Evolutionary conservation across 2,113 vertebrate genomes (phyloP).

Genomic region (Scatophagus argus): DNA sequence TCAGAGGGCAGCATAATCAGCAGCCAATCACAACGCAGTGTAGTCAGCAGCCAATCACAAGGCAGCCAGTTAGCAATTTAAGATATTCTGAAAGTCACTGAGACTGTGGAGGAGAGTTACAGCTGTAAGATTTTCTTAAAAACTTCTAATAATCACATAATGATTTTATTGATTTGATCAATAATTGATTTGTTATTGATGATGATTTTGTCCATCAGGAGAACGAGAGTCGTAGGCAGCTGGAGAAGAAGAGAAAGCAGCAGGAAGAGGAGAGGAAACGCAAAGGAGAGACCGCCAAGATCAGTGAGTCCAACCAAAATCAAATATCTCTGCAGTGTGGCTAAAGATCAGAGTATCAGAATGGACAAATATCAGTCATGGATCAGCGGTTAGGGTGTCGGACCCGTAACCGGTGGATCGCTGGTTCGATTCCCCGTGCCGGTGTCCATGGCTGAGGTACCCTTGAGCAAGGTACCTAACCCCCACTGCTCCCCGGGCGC

Average conservation of each 20-base stretch:
- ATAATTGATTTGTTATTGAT: not conserved
- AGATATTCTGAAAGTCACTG: not conserved
- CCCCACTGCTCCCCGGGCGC: no score
- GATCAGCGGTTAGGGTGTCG: no score
- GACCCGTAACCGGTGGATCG: no score
- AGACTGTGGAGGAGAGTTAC: no score
- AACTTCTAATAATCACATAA: no score
- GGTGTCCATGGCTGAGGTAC: no score
- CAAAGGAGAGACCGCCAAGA: slow-evolving; percentile 39
- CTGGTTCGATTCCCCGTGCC: no score
- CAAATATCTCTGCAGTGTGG: no score
- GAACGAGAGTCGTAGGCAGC: slow-evolving; percentile 30
- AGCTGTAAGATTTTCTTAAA: no score
- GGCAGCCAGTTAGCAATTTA: not conserved
- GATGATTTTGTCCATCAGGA: slow-evolving; percentile 34
- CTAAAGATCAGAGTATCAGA: no score
- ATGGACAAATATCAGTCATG: no score
- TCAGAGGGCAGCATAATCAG: not conserved
- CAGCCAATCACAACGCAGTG: not conserved
- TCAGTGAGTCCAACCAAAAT: slow-evolving; percentile 50
- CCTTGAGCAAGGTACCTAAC: no score
- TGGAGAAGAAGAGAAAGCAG: slow-evolving; percentile 51
- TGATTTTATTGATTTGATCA: not conserved
- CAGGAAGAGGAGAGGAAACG: slow-evolving; percentile 46
- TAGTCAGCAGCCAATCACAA: not conserved